Evolutionary conservation across 2,797 vertebrate genomes (phyloP), one percentile per base, ranked within the genome.

Genomic region (Pitangus sulphuratus): DNA sequence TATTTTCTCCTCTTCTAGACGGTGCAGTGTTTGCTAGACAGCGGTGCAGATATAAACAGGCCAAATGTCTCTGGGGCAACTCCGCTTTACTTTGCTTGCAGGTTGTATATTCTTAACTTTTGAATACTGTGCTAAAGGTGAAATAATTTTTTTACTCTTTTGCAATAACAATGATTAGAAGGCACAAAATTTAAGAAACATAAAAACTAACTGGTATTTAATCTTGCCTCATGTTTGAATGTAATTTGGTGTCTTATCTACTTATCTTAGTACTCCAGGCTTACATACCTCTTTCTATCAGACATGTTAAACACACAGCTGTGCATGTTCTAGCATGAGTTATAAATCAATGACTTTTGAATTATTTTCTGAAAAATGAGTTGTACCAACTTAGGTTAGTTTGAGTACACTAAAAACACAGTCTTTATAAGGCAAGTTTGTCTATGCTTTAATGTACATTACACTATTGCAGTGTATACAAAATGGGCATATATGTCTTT

Each of bases 11-110:
- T 96, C 12, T 95, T 76, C 30, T 7, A 98, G 98, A 99, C 99
- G 1, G 99, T 99, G 96, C 98, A 99, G 78, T 99, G 99, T 97
- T 98, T 99, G 80, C 97, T 99, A 91, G 99, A 99, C 97, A 99
- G 99, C 1, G 99, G 99, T 71, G 99, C 99, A 28, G 99, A 99
- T 97, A 99, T 99, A 95, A 99, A 99, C 97, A 98, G 99, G 68
- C 99, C 99, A 0, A 99, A 99, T 7, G 99, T 99, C n/a, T 99
- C 99, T 22, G 99, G 99, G 96, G 99, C 99, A 47, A 99, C 99
- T 37, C 99, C 99, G 0, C 98, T 99, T 40, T 99, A 99, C 97
- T 99, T 99, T 82, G 99, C 99, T 84, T 99, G 99, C 99, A 99
- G 99, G 99, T 99, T 99, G 94, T 88, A 58, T 80, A 58, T 60